Conservation (phyloP, 2,113 vertebrate genomes). For the Calidris pugnax region DNA sequence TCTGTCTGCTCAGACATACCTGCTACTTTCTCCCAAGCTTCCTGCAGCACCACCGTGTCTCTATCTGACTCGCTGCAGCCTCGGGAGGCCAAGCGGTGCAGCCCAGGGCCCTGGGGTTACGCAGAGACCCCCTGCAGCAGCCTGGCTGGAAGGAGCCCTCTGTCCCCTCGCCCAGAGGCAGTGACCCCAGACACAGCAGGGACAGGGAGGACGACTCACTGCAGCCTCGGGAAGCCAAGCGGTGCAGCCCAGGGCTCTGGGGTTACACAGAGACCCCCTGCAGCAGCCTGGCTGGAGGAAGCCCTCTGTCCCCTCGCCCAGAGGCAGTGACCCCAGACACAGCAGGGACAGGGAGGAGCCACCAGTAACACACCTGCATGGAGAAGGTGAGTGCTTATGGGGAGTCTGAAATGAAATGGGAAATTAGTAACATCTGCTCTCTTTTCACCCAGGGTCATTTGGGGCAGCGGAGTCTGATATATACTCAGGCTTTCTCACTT, state of each 20-base stretch:
- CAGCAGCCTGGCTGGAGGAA: background rate
- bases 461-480: background rate
- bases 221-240: background rate
- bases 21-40: background rate
- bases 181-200: background rate
- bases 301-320: background rate
- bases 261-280: background rate
- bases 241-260: background rate
- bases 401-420: background rate
- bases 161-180: background rate
- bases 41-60: background rate
- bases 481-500: background rate
- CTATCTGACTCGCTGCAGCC: background rate
- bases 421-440: background rate
- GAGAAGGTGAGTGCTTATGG: conserved; percentile 20
- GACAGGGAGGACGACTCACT: background rate
- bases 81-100: background rate
- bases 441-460: background rate
- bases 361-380: background rate
- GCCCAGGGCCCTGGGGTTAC: background rate
- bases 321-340: background rate
- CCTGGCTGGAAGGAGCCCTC: background rate
- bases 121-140: background rate
- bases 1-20: background rate
- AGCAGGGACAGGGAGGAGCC: background rate